These are phyloP conservation scores for Gallinago jamesoni DNA, from an alignment of 2,113 vertebrate genomes.

Conservation along the genomic window DNA sequence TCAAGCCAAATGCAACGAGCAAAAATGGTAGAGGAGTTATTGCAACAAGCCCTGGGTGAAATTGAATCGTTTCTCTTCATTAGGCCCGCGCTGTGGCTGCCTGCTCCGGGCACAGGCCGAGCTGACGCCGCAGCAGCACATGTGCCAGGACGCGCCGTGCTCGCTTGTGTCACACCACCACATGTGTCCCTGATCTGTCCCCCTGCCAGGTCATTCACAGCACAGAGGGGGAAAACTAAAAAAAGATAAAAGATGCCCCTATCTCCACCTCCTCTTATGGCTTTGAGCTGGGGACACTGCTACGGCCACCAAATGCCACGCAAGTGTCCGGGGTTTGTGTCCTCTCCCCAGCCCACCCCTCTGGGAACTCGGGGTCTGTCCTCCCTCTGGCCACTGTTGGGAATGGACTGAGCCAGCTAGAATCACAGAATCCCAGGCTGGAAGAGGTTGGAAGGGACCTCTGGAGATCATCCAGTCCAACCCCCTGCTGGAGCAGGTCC, in stretches of 20 bases:
- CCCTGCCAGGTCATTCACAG: background rate
- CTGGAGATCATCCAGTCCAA: background rate
- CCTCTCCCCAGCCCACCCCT: background rate
- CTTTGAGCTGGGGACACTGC: background rate
- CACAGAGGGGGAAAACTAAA: too few relatives aligned
- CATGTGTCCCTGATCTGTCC: background rate
- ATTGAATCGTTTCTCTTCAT: constrained; percentile 49
- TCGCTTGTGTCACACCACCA: rapidly evolving
- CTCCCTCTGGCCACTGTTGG: rapidly evolving
- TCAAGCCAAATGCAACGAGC: constrained; percentile 4
- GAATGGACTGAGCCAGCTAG: background rate
- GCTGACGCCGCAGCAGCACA: background rate
- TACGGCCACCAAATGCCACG: rapidly evolving
- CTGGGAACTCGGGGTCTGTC: background rate
- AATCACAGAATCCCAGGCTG: background rate
- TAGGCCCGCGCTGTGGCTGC: background rate
- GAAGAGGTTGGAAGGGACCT: background rate
- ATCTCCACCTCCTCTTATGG: background rate
- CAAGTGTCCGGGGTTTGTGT: background rate
- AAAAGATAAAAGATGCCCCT: too few relatives aligned
- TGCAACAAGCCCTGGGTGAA: constrained; percentile 30
- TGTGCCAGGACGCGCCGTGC: rapidly evolving
- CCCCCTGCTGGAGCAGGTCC: background rate
- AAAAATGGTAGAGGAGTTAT: constrained; percentile 51
- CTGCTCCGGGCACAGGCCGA: background rate